phyloP scores from a whole-genome alignment of 2,113 vertebrate species.

The Crotalus horridus region DNA sequence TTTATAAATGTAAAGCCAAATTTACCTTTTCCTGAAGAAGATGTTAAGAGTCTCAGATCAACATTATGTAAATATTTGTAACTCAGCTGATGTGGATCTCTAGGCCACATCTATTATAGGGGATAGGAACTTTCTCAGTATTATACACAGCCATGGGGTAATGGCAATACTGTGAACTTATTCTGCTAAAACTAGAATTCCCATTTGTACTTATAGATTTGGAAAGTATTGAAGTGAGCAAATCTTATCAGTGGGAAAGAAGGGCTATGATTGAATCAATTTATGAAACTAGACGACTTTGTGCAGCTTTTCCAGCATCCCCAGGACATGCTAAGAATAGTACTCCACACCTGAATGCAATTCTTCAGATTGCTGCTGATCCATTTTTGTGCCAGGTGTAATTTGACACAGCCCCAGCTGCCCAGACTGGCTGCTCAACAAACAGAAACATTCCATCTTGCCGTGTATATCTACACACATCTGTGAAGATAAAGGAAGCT shows the following conservation, averaged over 20 bases:
- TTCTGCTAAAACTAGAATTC: neutral
- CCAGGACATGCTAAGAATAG: constrained; percentile 44
- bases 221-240: neutral
- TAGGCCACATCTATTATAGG: neutral
- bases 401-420: constrained; percentile 62
- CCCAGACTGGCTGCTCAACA: constrained; percentile 57
- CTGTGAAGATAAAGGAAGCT: constrained; percentile 56
- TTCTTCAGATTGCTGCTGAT: constrained; percentile 62
- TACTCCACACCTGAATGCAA: constrained; percentile 67
- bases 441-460: constrained; percentile 60
- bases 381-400: constrained; percentile 58
- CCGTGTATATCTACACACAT: constrained; percentile 48
- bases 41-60: neutral
- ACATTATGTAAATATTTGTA: neutral
- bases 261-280: neutral
- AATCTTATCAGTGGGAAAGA: neutral
- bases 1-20: neutral
- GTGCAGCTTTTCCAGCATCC: constrained; percentile 19
- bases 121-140: neutral
- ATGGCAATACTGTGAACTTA: neutral
- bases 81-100: neutral
- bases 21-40: neutral
- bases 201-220: neutral
- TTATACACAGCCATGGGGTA: neutral
- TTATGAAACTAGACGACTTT: constrained; percentile 9